Evolutionary conservation across 2,113 vertebrate species (phyloP).

Genomic region (Circaetus cinerascens): DNA sequence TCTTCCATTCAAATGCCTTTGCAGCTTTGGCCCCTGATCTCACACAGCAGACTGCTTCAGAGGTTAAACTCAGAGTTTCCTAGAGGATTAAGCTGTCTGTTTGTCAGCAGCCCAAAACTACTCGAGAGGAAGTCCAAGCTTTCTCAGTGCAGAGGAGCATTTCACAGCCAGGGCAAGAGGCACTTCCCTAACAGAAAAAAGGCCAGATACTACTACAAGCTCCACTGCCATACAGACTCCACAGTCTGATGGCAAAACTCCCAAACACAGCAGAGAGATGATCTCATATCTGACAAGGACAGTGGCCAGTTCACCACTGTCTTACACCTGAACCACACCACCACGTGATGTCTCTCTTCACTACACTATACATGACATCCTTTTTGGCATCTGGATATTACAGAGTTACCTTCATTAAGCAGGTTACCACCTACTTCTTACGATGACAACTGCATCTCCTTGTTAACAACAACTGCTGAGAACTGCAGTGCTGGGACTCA

Average conservation of each 20-base stretch:
- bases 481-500: background rate
- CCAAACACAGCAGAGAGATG: background rate
- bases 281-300: background rate
- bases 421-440: background rate
- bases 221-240: background rate
- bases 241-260: background rate
- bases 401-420: background rate
- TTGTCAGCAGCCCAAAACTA: background rate
- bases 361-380: background rate
- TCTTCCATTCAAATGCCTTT: background rate
- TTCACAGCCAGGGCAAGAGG: background rate
- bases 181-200: background rate
- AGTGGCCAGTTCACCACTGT: background rate
- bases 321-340: background rate
- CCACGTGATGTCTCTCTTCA: background rate
- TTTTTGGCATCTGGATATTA: background rate
- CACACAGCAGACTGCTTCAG: background rate
- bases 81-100: background rate
- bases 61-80: background rate
- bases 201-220: background rate
- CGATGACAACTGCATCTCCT: background rate
- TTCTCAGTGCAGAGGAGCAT: background rate
- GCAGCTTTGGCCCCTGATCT: background rate
- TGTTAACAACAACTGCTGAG: background rate
- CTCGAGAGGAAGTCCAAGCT: background rate